phyloP scores from a whole-genome alignment of 2,113 vertebrate species.

The Ploceus nigricollis region DNA sequence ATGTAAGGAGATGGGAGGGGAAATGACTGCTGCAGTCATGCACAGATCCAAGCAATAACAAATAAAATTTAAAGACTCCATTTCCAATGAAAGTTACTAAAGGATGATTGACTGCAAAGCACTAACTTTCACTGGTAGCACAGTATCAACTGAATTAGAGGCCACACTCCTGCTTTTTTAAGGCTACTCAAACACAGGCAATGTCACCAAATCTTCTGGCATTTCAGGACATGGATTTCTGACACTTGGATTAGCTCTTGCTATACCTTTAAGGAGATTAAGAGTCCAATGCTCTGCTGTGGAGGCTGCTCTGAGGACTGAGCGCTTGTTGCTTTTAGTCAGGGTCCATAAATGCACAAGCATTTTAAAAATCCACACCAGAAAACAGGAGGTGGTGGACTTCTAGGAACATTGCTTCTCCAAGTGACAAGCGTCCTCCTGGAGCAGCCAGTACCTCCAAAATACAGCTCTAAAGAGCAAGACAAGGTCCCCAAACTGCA shows the following conservation, averaged over 20 bases:
- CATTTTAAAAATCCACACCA: background rate
- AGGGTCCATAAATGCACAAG: background rate
- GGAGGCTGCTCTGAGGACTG: background rate
- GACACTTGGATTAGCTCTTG: background rate
- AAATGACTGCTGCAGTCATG: background rate
- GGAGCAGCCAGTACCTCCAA: background rate
- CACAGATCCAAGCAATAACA: background rate
- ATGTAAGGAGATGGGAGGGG: background rate
- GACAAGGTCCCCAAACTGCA: background rate
- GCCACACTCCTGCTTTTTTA: background rate
- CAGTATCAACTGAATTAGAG: background rate
- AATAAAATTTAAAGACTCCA: background rate
- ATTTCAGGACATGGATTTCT: background rate
- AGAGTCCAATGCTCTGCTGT: background rate
- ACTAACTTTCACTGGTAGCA: background rate
- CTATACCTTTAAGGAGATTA: background rate
- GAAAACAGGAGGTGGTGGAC: background rate
- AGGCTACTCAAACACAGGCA: background rate
- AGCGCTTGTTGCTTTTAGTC: background rate
- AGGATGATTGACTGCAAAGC: background rate
- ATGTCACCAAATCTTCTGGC: background rate
- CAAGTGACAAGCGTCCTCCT: background rate
- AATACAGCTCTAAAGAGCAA: background rate
- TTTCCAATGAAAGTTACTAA: background rate
- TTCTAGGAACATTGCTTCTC: background rate